Base-by-base conservation (phyloP, 2,888 invertebrate genomes). In the Plebejus argus region DNA sequence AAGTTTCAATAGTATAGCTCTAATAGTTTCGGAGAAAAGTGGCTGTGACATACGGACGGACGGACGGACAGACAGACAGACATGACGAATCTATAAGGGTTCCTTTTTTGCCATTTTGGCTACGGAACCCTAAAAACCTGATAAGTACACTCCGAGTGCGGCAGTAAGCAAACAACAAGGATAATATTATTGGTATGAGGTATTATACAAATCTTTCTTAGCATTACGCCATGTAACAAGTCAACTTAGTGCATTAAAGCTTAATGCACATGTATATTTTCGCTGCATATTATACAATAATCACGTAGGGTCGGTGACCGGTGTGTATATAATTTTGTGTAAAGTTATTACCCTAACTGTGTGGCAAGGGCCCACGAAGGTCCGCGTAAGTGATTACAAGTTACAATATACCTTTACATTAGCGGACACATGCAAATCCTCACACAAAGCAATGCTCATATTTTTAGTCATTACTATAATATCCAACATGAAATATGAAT, bases 281-380 rank as follows among this genome's bases (percentile, higher is more conserved):
- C 28, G 28, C 66, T 66, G 28, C 66, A 66, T 66, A n/a, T n/a
- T 71, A 39, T 39, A 39, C 71, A 71, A 39, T 71, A 71, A 39
- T 39, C 71, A 39, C 39, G 66, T 28, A 6, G 18, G 18, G 66
- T 1, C 49, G 23, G 23, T 53, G n/a, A n/a, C n/a, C n/a, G n/a
- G n/a, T n/a, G n/a, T n/a, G 53, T 53, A 18, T 28, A 53, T 71
- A 70, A n/a, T 70, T 45, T 49, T 15, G 23, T 72, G 72, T 72
- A 12, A 72, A 72, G 49, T 72, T 72, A 72, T 72, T 45, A 53
- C 74, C 74, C 23, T 74, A 74, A 53, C 74, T 49, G 49, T 74
- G 74, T 49, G 49, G 74, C 45, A 74, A 74, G 74, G 45, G 74
- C 74, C 53, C 49, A 28, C 74, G 74, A 74, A 72, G 74, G 74